These are phyloP conservation scores for Goniozus legneri DNA, from an alignment of 1,140 invertebrate species.

Conservation along the genomic window DNA sequence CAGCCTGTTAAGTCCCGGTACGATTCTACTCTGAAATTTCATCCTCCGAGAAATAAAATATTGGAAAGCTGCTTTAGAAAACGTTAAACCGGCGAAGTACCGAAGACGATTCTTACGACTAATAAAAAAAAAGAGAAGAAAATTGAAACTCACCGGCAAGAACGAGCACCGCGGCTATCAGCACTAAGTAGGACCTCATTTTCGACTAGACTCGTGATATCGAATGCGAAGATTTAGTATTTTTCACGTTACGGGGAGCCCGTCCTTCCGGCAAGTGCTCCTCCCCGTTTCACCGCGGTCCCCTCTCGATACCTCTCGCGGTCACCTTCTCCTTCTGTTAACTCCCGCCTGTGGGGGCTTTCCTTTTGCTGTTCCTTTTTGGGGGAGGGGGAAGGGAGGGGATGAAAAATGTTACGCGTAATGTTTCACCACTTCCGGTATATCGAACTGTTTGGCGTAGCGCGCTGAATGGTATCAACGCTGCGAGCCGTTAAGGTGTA, in stretches of 20 bases:
- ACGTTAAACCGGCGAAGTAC: no score
- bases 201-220: constrained; percentile 19
- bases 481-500: constrained; percentile 45
- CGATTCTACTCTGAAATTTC: not conserved
- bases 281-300: constrained; percentile 4
- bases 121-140: no score
- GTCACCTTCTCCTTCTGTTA: not conserved
- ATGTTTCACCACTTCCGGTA: constrained; percentile 13
- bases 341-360: not conserved
- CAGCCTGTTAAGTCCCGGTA: not conserved
- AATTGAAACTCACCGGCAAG: constrained; percentile 37
- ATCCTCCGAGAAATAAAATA: no score
- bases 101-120: no score
- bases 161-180: constrained; percentile 31
- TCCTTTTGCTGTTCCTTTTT: not conserved
- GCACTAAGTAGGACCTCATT: constrained; percentile 41
- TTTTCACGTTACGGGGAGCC: constrained; percentile 7
- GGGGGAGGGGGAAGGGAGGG: not conserved
- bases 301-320: constrained; percentile 10
- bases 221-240: no score
- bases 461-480: constrained; percentile 29
- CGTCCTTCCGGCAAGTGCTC: constrained; percentile 3
- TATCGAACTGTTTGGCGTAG: no score
- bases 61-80: no score
- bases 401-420: constrained; percentile 6